A percentile compares a stretch with the other conserved stretches of the same genome.
phyloP scores from a whole-genome alignment of 2,888 invertebrate genomes.

The Holacanthella duospinosa region DNA sequence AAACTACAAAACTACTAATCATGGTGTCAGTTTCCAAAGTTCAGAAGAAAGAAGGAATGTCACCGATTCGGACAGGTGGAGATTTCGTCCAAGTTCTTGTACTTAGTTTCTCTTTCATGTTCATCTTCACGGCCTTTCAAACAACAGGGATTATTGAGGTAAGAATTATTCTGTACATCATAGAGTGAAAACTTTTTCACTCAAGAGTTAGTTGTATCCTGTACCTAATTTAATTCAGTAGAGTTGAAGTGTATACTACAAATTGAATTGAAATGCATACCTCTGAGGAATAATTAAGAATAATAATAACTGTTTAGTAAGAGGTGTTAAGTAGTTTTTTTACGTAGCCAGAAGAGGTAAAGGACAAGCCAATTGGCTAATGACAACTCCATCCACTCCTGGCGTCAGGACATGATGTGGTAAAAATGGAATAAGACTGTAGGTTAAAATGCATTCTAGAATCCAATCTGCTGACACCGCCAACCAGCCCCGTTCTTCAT shows the following conservation, averaged over 20 bases:
- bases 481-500: slow-evolving; percentile 16
- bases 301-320: too few species aligned
- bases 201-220: too few species aligned
- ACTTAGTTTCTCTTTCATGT: slow-evolving; percentile 87
- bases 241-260: too few species aligned
- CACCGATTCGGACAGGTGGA: slow-evolving; percentile 27
- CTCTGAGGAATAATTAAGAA: too few species aligned
- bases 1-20: too few species aligned
- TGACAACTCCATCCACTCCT: background rate
- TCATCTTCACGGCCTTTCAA: slow-evolving; percentile 94
- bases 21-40: too few species aligned
- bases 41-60: background rate
- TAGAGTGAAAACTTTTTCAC: too few species aligned
- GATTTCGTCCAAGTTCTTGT: slow-evolving; percentile 73
- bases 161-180: too few species aligned
- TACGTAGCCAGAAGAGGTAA: background rate
- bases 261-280: background rate
- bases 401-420: background rate
- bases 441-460: slow-evolving; percentile 29
- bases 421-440: slow-evolving; percentile 17
- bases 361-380: background rate
- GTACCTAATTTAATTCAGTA: background rate
- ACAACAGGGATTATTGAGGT: slow-evolving; percentile 95
- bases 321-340: too few species aligned
- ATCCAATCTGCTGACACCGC: slow-evolving; percentile 34